These are phyloP conservation scores for Cynaeus angustus DNA, from an alignment of 2,888 invertebrate genomes.

Conservation along the genomic window DNA sequence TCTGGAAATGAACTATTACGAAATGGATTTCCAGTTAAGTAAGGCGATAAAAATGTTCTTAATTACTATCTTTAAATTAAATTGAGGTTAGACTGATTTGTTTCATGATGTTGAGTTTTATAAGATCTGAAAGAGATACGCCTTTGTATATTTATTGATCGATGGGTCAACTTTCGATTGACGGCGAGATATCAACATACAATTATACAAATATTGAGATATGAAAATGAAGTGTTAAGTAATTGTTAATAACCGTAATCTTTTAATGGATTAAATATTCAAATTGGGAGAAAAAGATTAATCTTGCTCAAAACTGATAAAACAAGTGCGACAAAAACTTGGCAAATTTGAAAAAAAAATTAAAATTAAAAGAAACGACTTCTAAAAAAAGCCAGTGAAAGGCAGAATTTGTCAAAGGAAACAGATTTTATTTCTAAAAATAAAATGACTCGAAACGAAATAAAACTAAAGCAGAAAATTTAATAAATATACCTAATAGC, in stretches of 20 bases:
- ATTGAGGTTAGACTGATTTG: constrained; percentile 31
- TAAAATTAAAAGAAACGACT: too few relatives aligned
- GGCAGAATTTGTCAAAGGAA: too few relatives aligned
- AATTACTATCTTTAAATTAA: constrained; percentile 34
- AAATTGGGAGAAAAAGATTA: too few relatives aligned
- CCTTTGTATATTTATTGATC: constrained; percentile 28
- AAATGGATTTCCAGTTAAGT: constrained; percentile 34
- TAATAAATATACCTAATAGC: too few relatives aligned
- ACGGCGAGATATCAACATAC: constrained; percentile 30
- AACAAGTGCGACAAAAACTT: too few relatives aligned
- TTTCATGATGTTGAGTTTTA: constrained; percentile 39
- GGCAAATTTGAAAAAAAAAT: too few relatives aligned
- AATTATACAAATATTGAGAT: constrained; percentile 39
- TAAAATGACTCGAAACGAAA: too few relatives aligned
- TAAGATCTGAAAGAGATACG: constrained; percentile 32
- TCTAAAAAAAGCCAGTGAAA: too few relatives aligned
- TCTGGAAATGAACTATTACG: constrained; percentile 30
- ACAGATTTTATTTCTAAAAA: too few relatives aligned
- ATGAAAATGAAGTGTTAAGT: constrained; percentile 16
- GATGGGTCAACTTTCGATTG: constrained; percentile 34
- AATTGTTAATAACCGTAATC: neutral
- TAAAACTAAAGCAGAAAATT: too few relatives aligned
- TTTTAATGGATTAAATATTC: too few relatives aligned
- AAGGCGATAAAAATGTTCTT: constrained; percentile 37
- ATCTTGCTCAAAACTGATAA: too few relatives aligned